These are phyloP conservation scores for Drosophila sordidapex DNA, from an alignment of 2,888 invertebrate species.

Conservation along the genomic window DNA sequence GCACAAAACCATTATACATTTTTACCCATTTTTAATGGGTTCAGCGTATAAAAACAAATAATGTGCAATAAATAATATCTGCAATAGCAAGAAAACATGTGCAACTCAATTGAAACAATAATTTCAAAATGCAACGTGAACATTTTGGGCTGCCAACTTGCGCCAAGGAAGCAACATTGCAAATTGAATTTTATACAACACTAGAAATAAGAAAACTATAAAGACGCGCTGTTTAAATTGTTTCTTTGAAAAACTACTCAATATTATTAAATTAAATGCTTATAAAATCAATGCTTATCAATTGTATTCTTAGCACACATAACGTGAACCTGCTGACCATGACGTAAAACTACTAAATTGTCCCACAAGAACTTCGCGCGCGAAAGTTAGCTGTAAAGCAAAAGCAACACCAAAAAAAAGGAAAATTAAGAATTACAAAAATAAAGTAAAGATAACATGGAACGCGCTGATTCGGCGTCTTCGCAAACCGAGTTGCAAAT, in stretches of 20 bases:
- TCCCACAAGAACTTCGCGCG: slow-evolving; percentile 25
- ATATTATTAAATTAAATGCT: slow-evolving; percentile 6
- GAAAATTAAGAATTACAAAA: slow-evolving; percentile 12
- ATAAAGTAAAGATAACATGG: slow-evolving; percentile 61
- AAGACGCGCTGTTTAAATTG: slow-evolving; percentile 59
- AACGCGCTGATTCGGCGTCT: slow-evolving; percentile 54
- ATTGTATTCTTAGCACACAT: background rate
- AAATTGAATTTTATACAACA: slow-evolving; percentile 22
- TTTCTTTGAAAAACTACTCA: slow-evolving; percentile 25
- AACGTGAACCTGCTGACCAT: slow-evolving; percentile 22
- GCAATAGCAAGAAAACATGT: background rate
- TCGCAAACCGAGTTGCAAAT: slow-evolving; percentile 55
- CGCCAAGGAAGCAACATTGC: slow-evolving; percentile 11
- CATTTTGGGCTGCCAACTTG: slow-evolving; percentile 35
- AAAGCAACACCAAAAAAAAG: slow-evolving; percentile 3
- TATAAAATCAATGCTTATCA: background rate
- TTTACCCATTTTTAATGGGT: too few relatives aligned
- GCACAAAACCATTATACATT: too few relatives aligned
- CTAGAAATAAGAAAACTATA: slow-evolving; percentile 12
- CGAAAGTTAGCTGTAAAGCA: slow-evolving; percentile 11
- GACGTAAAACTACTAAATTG: background rate
- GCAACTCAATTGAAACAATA: background rate
- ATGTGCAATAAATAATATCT: background rate
- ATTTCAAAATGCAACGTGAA: slow-evolving; percentile 23
- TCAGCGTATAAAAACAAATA: too few relatives aligned